phyloP scores from a whole-genome alignment of 1,140 invertebrate species.

The Drosophila kanapiae region DNA sequence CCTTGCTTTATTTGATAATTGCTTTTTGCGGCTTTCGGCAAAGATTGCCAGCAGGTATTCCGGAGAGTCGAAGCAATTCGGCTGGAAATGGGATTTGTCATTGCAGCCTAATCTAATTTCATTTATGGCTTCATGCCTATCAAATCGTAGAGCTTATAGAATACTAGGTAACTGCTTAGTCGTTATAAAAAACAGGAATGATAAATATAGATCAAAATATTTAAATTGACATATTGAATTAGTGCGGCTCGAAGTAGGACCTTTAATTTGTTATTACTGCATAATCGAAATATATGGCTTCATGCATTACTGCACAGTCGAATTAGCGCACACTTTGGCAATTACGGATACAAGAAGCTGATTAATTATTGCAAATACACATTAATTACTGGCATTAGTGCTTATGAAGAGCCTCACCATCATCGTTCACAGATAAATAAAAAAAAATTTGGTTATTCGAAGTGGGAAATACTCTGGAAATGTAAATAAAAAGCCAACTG shows the following conservation, averaged over 20 bases:
- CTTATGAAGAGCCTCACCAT: slow-evolving; percentile 1
- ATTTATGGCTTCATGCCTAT: background rate
- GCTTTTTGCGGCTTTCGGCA: slow-evolving; percentile 50
- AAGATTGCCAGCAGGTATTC: slow-evolving; percentile 2
- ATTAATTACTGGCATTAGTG: slow-evolving; percentile 38
- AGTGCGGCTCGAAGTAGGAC: background rate
- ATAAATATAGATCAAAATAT: background rate
- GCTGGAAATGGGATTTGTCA: background rate
- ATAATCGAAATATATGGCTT: slow-evolving; percentile 8
- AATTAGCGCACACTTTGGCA: slow-evolving; percentile 13
- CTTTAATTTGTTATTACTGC: slow-evolving; percentile 4
- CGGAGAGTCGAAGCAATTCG: background rate
- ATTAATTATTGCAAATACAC: slow-evolving; percentile 31
- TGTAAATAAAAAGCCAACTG: too few relatives aligned
- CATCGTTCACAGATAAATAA: background rate
- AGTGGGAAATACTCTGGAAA: background rate
- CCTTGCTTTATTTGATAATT: slow-evolving; percentile 58
- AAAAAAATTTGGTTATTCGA: background rate
- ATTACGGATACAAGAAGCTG: slow-evolving; percentile 22
- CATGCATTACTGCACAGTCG: background rate
- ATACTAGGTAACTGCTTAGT: too few relatives aligned
- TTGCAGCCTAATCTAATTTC: background rate
- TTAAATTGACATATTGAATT: background rate
- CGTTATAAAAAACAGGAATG: too few relatives aligned
- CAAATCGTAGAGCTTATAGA: too few relatives aligned